Evolutionary conservation across 1,140 invertebrate genomes (phyloP), one percentile per base, ranked within the genome.

Genomic region (Megalonaias nervosa): DNA sequence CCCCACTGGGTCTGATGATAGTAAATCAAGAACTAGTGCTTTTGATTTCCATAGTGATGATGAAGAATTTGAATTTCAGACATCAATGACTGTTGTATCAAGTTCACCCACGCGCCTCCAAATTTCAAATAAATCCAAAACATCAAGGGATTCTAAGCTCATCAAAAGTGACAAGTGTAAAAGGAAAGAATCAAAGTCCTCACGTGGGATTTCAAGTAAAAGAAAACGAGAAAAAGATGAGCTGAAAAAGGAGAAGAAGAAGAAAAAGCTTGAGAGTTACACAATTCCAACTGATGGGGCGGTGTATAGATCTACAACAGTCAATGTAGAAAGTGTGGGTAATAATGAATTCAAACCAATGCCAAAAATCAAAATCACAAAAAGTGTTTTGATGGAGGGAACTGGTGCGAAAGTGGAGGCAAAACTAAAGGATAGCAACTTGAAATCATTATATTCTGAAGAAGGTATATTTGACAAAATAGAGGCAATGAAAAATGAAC

Each of bases 11-110:
- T 59, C 65, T 61, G 80, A 76, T 57, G 74, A 69, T 26, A 76
- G 62, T 48, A 84, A 81, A 71, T 80, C 81, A 61, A 74, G 79
- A 31, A 70, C 78, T 19, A 75, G 81, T 69, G 82, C 84, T 1
- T 87, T 86, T 83, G 86, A 87, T 74, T 88, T 87, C 75, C 80
- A 83, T 68, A 88, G 86, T 85, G 86, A 86, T 74, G 87, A 87
- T 74, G 85, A 87, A n/a, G 73, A 75, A 58, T 81, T 79, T 73
- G 67, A 75, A 65, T 67, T 81, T 38, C 77, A 74, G 1, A 79
- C 81, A 26, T 77, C 77, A 55, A 78, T 81, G 71, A 85, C 76
- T 58, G 75, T 88, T 5, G 83, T 85, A 19, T 82, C 84, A 14
- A 72, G 81, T 4, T 86, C 86, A 3, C 86, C 88, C 59, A 84